Conservation (phyloP, 2,888 invertebrate species). For the Hirudinaria manillensis region DNA sequence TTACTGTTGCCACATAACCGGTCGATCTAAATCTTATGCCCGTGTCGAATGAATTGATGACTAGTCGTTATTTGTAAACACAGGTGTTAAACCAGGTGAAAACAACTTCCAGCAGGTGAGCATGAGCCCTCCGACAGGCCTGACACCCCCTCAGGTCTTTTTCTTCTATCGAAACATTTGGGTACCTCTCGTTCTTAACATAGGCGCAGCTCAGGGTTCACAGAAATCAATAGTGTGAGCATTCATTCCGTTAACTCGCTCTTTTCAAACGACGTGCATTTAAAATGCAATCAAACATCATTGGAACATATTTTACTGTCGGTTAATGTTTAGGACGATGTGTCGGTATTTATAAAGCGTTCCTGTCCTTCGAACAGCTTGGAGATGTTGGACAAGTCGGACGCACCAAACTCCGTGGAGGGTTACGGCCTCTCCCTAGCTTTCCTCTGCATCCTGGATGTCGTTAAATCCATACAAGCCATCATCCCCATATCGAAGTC, state of each 20-base stretch:
- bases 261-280: background rate
- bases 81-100: too few species aligned
- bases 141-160: conserved; percentile 72
- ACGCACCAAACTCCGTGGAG: conserved; percentile 87
- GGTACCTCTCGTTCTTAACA: conserved; percentile 78
- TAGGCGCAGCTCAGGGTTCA: conserved; percentile 68
- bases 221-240: conserved; percentile 79
- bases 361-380: conserved; percentile 53
- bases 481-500: conserved; percentile 42
- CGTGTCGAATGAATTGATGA: too few species aligned
- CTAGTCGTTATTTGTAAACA: too few species aligned
- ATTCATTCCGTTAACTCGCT: background rate
- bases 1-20: too few species aligned
- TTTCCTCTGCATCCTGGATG: conserved; percentile 84
- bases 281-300: background rate
- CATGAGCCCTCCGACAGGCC: background rate
- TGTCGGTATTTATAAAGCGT: background rate
- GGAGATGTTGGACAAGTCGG: conserved; percentile 90
- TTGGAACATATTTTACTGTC: background rate
- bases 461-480: conserved; percentile 66
- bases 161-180: conserved; percentile 88
- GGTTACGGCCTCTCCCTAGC: conserved; percentile 94
- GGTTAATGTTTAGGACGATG: background rate
- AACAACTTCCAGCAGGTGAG: too few species aligned
- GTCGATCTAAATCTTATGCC: too few species aligned